Evolutionary conservation across 2,113 vertebrate species (phyloP).

Genomic region (Panthera uncia): DNA sequence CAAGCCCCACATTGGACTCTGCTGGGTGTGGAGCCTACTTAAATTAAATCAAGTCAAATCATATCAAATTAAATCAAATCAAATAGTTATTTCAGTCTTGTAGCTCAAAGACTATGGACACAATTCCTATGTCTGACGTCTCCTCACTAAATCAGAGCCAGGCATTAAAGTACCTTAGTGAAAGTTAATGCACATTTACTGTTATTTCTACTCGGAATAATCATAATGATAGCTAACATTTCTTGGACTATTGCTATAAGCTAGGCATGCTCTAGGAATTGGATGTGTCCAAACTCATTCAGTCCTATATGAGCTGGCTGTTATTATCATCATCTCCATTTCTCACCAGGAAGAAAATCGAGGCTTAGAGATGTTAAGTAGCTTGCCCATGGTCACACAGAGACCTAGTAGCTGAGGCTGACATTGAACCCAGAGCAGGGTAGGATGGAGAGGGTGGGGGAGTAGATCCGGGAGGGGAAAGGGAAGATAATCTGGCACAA

Average conservation of each 20-base stretch:
- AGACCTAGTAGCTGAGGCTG: background rate
- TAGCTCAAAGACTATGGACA: background rate
- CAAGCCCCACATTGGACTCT: no score
- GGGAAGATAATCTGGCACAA: background rate
- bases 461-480: no score
- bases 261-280: background rate
- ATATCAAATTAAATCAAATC: no score
- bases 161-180: background rate
- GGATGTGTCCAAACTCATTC: background rate
- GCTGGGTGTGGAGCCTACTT: no score
- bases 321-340: background rate
- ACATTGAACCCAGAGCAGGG: background rate
- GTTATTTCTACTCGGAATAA: background rate
- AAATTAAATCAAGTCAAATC: no score
- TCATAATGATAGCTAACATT: background rate
- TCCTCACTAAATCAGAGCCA: background rate
- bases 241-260: background rate
- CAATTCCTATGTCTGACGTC: background rate
- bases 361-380: background rate
- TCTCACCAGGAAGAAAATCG: background rate
- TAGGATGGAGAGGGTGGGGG: no score
- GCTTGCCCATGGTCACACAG: background rate
- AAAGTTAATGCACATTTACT: background rate
- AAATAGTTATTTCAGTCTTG: slow-evolving; percentile 11
- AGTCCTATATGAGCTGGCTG: background rate